Evolutionary conservation across 2,797 vertebrate species (phyloP).

Genomic region (Ceryle rudis): DNA sequence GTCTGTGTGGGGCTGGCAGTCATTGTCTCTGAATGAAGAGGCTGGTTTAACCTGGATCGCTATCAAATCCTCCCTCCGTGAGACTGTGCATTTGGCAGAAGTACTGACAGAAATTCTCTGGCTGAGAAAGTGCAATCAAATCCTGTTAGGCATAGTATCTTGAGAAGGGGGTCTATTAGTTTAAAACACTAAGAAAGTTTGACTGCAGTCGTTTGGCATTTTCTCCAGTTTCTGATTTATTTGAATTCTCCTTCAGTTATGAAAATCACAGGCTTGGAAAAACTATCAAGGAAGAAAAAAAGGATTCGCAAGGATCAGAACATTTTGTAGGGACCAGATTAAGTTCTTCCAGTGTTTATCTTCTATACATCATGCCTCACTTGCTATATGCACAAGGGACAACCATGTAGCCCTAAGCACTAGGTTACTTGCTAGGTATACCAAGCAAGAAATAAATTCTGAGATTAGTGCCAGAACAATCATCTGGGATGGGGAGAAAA

Average conservation of each 20-base stretch:
- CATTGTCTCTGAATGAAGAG: constrained; percentile 14
- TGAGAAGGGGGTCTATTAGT: not conserved
- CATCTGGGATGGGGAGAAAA: not conserved
- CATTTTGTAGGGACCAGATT: not conserved
- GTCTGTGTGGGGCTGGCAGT: constrained; percentile 62
- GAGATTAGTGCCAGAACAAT: not conserved
- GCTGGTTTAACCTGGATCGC: constrained; percentile 46
- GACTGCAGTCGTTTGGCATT: not conserved
- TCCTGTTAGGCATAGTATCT: constrained; percentile 1
- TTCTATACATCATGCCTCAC: not conserved
- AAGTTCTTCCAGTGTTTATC: not conserved
- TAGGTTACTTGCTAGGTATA: not conserved
- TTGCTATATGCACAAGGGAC: not conserved
- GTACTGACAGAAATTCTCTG: constrained; percentile 49
- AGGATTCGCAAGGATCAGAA: not conserved
- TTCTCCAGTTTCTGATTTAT: not conserved
- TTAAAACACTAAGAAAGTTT: not conserved
- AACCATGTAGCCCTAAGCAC: not conserved
- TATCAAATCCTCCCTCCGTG: constrained; percentile 26
- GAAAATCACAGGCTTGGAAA: not conserved
- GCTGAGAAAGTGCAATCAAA: not conserved
- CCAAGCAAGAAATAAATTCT: not conserved
- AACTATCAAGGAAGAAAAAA: not conserved
- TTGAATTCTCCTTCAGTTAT: not conserved
- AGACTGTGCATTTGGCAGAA: constrained; percentile 14